Evolutionary conservation across 1,140 invertebrate species (phyloP).

Genomic region (Drosophila leontia): DNA sequence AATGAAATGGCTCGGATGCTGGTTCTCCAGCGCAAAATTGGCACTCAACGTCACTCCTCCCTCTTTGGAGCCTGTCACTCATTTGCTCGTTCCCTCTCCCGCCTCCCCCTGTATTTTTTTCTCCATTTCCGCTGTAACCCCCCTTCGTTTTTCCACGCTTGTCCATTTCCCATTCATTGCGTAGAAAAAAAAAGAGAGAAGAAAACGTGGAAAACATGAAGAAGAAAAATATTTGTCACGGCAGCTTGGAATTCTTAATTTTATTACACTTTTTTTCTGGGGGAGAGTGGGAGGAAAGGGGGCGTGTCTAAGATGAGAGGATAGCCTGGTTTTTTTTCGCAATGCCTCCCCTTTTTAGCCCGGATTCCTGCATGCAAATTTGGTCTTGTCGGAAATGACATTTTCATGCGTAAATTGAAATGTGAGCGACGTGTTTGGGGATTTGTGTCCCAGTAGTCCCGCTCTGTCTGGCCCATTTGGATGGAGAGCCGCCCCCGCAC

Average conservation of each 20-base stretch:
- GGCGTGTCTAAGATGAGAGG: conserved; percentile 42
- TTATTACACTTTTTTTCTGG: conserved; percentile 78
- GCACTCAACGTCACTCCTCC: conserved; percentile 73
- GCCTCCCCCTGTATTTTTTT: conserved; percentile 2
- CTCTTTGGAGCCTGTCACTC: conserved; percentile 64
- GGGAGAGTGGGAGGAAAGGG: conserved; percentile 7
- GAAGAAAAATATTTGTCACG: conserved; percentile 78
- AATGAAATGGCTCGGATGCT: conserved; percentile 44
- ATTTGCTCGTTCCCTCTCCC: conserved; percentile 50
- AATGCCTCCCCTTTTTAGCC: conserved; percentile 16
- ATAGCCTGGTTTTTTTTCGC: conserved; percentile 48
- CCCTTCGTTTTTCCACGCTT: background rate
- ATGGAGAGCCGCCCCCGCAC: conserved; percentile 1
- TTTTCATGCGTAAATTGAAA: conserved; percentile 85
- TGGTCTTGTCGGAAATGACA: conserved; percentile 80
- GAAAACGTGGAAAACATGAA: conserved; percentile 22
- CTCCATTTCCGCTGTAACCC: conserved; percentile 12
- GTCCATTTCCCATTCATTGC: conserved; percentile 63
- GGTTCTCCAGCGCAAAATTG: conserved; percentile 69
- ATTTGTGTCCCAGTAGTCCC: conserved; percentile 50
- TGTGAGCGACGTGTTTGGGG: conserved; percentile 83
- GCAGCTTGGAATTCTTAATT: conserved; percentile 84
- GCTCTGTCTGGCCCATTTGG: background rate
- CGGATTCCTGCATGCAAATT: conserved; percentile 82
- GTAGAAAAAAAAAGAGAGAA: conserved; percentile 13